A percentile compares a stretch with the other conserved stretches of the same genome.
These are phyloP conservation scores for Calliopsis andreniformis DNA, from an alignment of 1,140 invertebrate species.

Conservation along the genomic window DNA sequence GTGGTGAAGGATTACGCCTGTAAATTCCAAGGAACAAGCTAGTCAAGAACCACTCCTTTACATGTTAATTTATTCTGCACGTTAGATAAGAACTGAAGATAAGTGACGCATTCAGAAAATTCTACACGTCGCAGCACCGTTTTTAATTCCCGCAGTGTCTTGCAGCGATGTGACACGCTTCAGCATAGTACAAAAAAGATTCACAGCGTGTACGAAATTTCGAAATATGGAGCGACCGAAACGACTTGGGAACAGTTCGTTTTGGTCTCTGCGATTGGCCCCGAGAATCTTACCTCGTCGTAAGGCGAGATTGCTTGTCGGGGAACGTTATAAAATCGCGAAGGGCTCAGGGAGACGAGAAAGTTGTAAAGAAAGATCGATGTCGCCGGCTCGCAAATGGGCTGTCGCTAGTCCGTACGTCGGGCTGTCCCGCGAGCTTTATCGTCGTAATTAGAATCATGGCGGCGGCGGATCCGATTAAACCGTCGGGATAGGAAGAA, in stretches of 20 bases:
- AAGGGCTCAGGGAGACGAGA: conserved; percentile 11
- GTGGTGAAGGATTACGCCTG: too few relatives aligned
- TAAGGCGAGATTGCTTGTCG: conserved; percentile 71
- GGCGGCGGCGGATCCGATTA: conserved; percentile 17
- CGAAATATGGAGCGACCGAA: not conserved
- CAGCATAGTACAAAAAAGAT: not conserved
- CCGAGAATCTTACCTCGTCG: conserved; percentile 69
- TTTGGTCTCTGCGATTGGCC: conserved; percentile 1
- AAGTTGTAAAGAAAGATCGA: conserved; percentile 60
- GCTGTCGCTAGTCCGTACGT: not conserved
- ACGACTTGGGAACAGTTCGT: too few relatives aligned
- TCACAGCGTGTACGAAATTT: not conserved
- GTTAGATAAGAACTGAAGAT: too few relatives aligned
- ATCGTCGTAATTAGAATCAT: conserved; percentile 52
- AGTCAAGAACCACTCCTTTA: too few relatives aligned
- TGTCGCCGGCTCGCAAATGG: conserved; percentile 22
- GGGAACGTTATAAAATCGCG: conserved; percentile 71
- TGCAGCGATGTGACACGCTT: too few relatives aligned
- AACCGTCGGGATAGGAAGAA: conserved; percentile 27
- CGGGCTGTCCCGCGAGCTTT: conserved; percentile 14
- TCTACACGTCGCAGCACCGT: too few relatives aligned
- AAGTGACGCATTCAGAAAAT: too few relatives aligned
- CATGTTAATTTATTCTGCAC: too few relatives aligned
- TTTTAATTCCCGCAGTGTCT: too few relatives aligned
- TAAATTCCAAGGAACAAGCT: too few relatives aligned